These are phyloP conservation scores for Triplophysa dalaica DNA, from an alignment of 2,113 vertebrate genomes.

Conservation along the genomic window DNA sequence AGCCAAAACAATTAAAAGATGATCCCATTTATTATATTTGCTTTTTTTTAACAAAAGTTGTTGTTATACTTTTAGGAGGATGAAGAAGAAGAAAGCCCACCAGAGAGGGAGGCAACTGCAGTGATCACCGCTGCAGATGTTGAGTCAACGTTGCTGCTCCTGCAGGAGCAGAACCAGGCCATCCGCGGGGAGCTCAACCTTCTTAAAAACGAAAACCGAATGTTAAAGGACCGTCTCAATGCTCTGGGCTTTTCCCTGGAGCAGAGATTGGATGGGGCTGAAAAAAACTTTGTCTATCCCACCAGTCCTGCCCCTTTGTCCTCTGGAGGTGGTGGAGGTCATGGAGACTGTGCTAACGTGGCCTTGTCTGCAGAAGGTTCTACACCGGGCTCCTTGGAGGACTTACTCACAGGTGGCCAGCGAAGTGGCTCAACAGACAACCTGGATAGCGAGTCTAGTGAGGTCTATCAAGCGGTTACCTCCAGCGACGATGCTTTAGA, in stretches of 20 bases:
- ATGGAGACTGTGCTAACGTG: slow-evolving; percentile 83
- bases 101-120: slow-evolving; percentile 75
- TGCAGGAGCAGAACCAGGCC: slow-evolving; percentile 85
- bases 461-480: slow-evolving; percentile 81
- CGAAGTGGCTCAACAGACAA: slow-evolving; percentile 86
- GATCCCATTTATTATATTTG: not conserved
- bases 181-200: slow-evolving; percentile 85
- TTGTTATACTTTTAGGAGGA: slow-evolving; percentile 29
- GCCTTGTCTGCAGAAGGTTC: slow-evolving; percentile 85
- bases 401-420: slow-evolving; percentile 80
- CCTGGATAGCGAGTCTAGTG: slow-evolving; percentile 86
- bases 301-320: slow-evolving; percentile 81
- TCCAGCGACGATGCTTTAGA: slow-evolving; percentile 88
- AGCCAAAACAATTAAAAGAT: not conserved
- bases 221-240: slow-evolving; percentile 87
- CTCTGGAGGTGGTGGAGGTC: slow-evolving; percentile 66
- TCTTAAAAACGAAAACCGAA: slow-evolving; percentile 86
- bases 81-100: slow-evolving; percentile 45
- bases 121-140: slow-evolving; percentile 76
- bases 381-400: slow-evolving; percentile 84
- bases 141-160: slow-evolving; percentile 78
- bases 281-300: slow-evolving; percentile 85
- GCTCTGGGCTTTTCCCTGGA: slow-evolving; percentile 87
- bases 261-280: slow-evolving; percentile 81
- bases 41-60: no score